phyloP scores from a whole-genome alignment of 1,140 invertebrate species.

The Penaeus vannamei region DNA sequence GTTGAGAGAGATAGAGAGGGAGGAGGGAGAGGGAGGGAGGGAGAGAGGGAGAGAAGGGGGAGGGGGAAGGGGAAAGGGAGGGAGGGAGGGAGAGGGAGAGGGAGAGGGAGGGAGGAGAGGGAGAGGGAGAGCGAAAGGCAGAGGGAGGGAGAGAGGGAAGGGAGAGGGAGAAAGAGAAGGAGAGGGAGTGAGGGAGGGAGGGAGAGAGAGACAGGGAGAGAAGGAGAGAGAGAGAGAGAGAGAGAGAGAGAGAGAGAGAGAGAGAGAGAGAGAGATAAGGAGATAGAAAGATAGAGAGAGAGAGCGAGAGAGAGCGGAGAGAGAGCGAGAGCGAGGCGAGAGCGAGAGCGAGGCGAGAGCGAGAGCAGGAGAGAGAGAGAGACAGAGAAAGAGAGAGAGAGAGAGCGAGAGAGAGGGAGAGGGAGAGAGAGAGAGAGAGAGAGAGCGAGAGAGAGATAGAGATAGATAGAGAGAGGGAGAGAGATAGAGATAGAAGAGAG shows the following conservation, averaged over 20 bases:
- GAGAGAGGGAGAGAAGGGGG: neutral
- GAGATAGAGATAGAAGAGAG: neutral
- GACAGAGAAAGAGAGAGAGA: too few relatives aligned
- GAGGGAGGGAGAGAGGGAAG: too few relatives aligned
- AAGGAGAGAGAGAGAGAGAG: neutral
- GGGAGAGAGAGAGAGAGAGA: too few relatives aligned
- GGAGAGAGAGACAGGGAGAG: too few relatives aligned
- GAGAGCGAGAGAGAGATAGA: too few relatives aligned
- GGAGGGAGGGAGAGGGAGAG: neutral
- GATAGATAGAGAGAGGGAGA: too few relatives aligned
- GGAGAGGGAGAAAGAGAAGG: neutral
- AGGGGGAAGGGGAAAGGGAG: neutral
- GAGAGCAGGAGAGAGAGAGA: too few relatives aligned
- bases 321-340: too few relatives aligned
- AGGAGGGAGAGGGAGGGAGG: neutral
- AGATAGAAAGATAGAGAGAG: neutral
- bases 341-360: too few relatives aligned
- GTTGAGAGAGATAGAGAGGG: neutral
- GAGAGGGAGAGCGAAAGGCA: too few relatives aligned
- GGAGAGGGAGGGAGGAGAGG: neutral
- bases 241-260: conserved; percentile 9
- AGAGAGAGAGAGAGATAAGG: neutral
- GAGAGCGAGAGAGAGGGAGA: too few relatives aligned
- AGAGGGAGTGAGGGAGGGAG: neutral
- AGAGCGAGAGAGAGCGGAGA: neutral